Evolutionary conservation across 2,888 invertebrate species (phyloP).

Genomic region (Tethea ocularis): DNA sequence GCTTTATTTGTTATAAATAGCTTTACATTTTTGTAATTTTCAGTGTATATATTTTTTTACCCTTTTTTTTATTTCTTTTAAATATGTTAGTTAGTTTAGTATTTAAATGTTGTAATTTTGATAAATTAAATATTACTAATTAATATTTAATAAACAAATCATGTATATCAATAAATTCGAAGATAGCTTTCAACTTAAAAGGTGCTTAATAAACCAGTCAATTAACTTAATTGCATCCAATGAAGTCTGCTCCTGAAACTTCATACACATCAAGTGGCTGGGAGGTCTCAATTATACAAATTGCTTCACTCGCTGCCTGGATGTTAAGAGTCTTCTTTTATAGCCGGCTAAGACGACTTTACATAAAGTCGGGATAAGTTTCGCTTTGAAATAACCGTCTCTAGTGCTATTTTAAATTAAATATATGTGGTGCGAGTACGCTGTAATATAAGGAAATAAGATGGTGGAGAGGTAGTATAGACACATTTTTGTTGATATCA

Average conservation of each 20-base stretch:
- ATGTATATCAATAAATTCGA: constrained; percentile 10
- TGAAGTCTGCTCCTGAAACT: constrained; percentile 7
- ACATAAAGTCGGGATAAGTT: background rate
- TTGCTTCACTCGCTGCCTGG: constrained; percentile 12
- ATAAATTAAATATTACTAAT: too few species aligned
- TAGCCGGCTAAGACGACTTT: background rate
- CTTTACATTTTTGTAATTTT: too few species aligned
- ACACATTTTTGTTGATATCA: too few species aligned
- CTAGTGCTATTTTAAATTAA: background rate
- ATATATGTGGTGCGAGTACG: background rate
- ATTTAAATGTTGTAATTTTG: too few species aligned
- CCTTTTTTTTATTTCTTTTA: too few species aligned
- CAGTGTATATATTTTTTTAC: too few species aligned
- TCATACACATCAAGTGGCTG: background rate
- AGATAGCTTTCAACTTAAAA: constrained; percentile 14
- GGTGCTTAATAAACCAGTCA: constrained; percentile 21
- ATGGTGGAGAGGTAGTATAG: background rate
- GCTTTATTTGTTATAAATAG: too few species aligned
- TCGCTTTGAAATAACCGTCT: constrained; percentile 2
- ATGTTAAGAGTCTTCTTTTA: constrained; percentile 8
- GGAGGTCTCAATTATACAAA: constrained; percentile 16
- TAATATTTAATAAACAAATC: too few species aligned
- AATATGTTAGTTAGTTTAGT: too few species aligned
- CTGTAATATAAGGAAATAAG: background rate
- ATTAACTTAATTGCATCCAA: constrained; percentile 22